Percentiles rank a stretch among this genome's conserved stretches.
phyloP scores from a whole-genome alignment of 2,113 vertebrate genomes.

The Peucedramus taeniatus region DNA sequence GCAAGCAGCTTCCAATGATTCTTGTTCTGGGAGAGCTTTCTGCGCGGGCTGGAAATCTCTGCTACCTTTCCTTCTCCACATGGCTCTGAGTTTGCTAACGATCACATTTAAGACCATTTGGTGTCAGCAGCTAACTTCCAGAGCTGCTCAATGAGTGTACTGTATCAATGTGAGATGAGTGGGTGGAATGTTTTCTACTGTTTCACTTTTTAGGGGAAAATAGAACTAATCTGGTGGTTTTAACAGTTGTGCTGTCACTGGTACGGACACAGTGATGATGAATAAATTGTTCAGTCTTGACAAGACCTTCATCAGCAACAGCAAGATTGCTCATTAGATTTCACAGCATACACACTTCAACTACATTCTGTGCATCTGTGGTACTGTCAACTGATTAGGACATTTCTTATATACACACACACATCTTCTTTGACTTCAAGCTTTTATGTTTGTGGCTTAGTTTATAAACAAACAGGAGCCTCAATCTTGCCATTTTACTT shows the following conservation, averaged over 20 bases:
- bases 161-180: not conserved
- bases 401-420: not conserved
- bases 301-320: slow-evolving; percentile 35
- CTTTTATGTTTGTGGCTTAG: not conserved
- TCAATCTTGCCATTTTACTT: not conserved
- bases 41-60: not conserved
- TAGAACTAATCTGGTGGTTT: slow-evolving; percentile 28
- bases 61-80: slow-evolving; percentile 2
- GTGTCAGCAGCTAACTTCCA: slow-evolving; percentile 42
- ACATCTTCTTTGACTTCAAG: not conserved
- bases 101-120: slow-evolving; percentile 18
- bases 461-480: slow-evolving; percentile 28
- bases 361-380: slow-evolving; percentile 3
- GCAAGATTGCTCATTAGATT: slow-evolving; percentile 49
- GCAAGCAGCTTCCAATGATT: not conserved
- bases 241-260: slow-evolving; percentile 45
- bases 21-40: not conserved
- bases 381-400: not conserved
- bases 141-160: slow-evolving; percentile 7
- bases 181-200: slow-evolving; percentile 53
- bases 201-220: slow-evolving; percentile 45
- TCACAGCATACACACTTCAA: not conserved
- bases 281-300: slow-evolving; percentile 44
- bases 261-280: not conserved
- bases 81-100: not conserved